Evolutionary conservation across 2,113 vertebrate genomes (phyloP).

Genomic region (Dipodomys ordii): DNA sequence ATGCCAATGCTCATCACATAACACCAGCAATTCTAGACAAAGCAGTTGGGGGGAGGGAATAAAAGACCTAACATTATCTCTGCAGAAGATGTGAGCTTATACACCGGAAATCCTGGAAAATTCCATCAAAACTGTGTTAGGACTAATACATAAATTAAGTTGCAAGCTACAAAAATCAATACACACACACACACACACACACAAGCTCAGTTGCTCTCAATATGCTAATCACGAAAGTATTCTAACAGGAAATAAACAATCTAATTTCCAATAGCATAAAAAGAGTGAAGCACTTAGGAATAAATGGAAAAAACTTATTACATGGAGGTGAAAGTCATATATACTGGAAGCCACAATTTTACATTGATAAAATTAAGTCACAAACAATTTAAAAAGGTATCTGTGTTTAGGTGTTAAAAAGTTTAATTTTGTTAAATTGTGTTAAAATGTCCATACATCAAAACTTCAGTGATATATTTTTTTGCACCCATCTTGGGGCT

Average conservation of each 20-base stretch:
- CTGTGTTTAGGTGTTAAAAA: no score
- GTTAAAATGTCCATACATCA: neutral
- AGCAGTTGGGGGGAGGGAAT: neutral
- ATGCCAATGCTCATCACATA: neutral
- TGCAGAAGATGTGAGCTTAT: neutral
- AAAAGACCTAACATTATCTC: neutral
- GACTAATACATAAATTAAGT: neutral
- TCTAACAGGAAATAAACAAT: neutral
- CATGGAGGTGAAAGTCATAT: neutral
- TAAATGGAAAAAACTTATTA: neutral
- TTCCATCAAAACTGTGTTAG: neutral
- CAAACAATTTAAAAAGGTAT: neutral
- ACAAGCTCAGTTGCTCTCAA: neutral
- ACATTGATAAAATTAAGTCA: neutral
- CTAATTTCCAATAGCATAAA: neutral
- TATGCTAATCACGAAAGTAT: neutral
- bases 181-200: neutral
- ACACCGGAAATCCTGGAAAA: neutral
- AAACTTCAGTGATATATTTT: no score
- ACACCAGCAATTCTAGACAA: no score
- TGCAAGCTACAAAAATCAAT: neutral
- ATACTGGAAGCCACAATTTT: neutral
- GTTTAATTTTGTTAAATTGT: neutral
- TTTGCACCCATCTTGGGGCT: no score
- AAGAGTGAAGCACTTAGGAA: neutral